Base-by-base conservation (phyloP, 2,113 vertebrate genomes). In the Hemichromis elongatus region DNA sequence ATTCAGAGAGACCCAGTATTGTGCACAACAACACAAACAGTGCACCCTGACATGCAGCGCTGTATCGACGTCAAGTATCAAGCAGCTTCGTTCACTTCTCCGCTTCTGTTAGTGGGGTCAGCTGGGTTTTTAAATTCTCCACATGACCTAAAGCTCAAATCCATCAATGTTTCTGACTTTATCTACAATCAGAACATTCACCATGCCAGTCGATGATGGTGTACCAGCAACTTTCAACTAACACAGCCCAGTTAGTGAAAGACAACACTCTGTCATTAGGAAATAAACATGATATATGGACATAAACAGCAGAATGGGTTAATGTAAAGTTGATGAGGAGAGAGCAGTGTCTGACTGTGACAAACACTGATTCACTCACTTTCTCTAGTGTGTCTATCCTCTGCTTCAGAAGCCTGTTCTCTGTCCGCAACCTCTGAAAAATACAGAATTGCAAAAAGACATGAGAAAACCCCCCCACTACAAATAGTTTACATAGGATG, bases 351-450 rank as follows among this genome's bases (percentile, higher is more conserved):
- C 53, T 82, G 45, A 55, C 14, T 57, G 50, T 88, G 73, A 75
- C 52, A 81, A 61, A 77, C 52, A 73, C 33, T 0, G 33, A 77
- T 33, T 83, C 90, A 97, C 98, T 98, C 95, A 99, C 99, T 96
- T 99, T 99, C 95, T 99, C 99, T 93, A 99, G 94, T 9, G 98
- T 99, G 96, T 99, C 99, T 85, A 99, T 99, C 85, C 98, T 97
- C 87, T 99, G 99, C 91, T 99, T 99, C 93, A 99, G 94, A 61
- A 99, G 97, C 33, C 99, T 94, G 6, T 99, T 99, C 95, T 99
- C 99, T 82, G 98, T 99, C 28, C 98, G 97, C 88, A 99, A 95
- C 93, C 98, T 98, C 99, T 99, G 97, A 35, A 96, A 83, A 84
- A 63, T 10, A 75, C 18, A 87, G 79, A 24, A 14, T 10, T 2